phyloP scores from a whole-genome alignment of 2,888 invertebrate genomes.

The Phorcus lineatus region DNA sequence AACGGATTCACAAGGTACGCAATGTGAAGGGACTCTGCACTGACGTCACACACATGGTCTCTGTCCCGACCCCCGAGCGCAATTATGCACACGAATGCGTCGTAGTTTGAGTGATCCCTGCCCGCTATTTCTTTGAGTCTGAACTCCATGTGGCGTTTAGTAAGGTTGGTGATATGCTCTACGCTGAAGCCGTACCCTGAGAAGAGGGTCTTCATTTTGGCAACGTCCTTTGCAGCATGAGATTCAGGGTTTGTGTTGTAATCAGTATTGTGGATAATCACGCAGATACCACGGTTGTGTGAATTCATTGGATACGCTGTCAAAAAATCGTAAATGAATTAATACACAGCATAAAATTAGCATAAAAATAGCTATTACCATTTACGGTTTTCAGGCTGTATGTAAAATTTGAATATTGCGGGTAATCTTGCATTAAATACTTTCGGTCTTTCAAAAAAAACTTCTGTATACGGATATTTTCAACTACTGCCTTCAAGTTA shows the following conservation, averaged over 20 bases:
- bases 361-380: no score
- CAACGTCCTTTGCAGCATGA: not conserved
- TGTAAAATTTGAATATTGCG: no score
- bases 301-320: slow-evolving; percentile 1
- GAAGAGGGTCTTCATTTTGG: not conserved
- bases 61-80: not conserved
- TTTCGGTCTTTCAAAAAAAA: no score
- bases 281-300: not conserved
- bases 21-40: not conserved
- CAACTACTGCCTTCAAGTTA: no score
- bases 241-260: not conserved
- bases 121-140: not conserved
- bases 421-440: no score
- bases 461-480: no score
- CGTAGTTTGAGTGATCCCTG: not conserved
- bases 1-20: not conserved
- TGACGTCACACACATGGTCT: not conserved
- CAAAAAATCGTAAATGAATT: no score
- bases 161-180: not conserved
- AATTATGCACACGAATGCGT: not conserved
- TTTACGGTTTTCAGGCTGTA: no score
- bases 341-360: no score
- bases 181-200: not conserved
- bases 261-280: not conserved
- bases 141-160: not conserved